Base-by-base conservation (phyloP, 2,888 invertebrate species). In the Tenthredo livida region DNA sequence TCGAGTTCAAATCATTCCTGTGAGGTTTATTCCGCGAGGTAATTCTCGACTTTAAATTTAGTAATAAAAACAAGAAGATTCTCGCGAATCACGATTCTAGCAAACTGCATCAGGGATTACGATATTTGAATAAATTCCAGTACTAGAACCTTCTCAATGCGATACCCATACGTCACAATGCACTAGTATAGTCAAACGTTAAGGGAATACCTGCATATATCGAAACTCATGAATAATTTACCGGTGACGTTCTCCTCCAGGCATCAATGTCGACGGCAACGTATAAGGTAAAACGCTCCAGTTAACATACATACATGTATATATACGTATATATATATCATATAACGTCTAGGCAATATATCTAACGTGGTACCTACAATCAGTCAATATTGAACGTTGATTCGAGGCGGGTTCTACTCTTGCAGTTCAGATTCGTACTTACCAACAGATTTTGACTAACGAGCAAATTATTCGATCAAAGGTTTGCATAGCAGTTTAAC, bases 141-240 rank as follows among this genome's bases (percentile, higher is more conserved):
- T 37, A 33, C 61, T 25, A 12, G 25, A 25, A 15, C 1, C 67
- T 72, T 37, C 43, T 12, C 9, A 43, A 17, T 33, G 15, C 50
- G n/a, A 17, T 33, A 47, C 21, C 21, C 73, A 73, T 15, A 43
- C 73, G 73, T 73, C 43, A 43, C 21, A 43, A 7, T 29, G 12
- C 25, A 15, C 12, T 50, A 25, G 21, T 80, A 5, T 50, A 25
- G 21, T 80, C 61, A 40, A 61, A 80, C 40, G 80, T 80, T 80
- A 25, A 80, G 80, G 37, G 40, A 80, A 80, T 80, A 40, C 72
- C 37, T 37, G 12, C 72, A 73, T 73, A 61, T 80, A 61, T 80
- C 37, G 80, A 80, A 80, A 80, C 61, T 61, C 80, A 80, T 80
- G 80, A 80, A 80, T 80, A 80, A 80, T 61, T 80, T 80, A 80